Conservation (phyloP, 2,113 vertebrate species). For the Chlorocebus sabaeus region DNA sequence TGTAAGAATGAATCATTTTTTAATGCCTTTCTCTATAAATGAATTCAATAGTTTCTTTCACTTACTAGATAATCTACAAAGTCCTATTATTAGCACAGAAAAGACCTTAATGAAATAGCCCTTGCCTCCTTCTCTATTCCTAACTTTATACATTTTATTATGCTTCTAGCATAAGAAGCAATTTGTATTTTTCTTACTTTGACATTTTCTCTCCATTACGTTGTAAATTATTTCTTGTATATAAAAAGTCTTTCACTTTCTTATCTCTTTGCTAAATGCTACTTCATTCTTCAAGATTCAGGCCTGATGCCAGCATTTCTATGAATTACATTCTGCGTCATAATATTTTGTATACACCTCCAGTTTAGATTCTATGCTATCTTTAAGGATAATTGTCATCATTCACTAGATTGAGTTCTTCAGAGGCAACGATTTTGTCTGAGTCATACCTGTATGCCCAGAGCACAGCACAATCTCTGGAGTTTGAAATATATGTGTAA, state of each 20-base stretch:
- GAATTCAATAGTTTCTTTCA: not conserved
- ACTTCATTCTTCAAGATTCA: not conserved
- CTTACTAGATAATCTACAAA: not conserved
- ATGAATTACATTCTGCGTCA: not conserved
- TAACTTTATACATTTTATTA: not conserved
- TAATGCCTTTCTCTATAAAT: not conserved
- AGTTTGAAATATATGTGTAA: not conserved
- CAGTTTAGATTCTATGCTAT: not conserved
- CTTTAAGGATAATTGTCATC: not conserved
- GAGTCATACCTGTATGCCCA: not conserved
- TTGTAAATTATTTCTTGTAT: not conserved
- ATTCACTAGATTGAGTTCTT: not conserved
- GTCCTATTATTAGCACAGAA: not conserved
- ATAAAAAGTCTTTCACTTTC: not conserved
- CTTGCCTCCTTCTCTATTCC: too few species aligned
- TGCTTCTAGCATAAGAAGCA: not conserved
- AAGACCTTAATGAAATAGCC: not conserved
- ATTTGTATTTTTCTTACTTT: not conserved
- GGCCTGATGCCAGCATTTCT: not conserved
- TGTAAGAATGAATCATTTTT: not conserved
- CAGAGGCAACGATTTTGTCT: not conserved
- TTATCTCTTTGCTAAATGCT: not conserved
- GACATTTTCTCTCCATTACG: not conserved
- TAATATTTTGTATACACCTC: not conserved
- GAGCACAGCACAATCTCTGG: not conserved